Conservation (phyloP, 2,113 vertebrate genomes). For the Rana temporaria region DNA sequence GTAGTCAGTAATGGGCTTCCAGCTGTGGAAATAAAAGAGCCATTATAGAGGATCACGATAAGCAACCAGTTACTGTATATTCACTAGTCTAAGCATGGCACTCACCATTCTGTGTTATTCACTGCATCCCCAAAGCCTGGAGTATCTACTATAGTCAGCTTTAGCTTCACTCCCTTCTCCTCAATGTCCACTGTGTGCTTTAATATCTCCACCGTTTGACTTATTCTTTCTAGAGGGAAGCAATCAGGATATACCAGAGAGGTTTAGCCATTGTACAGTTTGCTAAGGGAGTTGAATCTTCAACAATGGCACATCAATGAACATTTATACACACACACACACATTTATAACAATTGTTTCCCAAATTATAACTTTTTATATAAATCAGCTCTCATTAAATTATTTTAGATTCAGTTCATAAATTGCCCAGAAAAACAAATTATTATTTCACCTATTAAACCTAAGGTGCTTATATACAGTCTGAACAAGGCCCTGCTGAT, state of each 20-base stretch:
- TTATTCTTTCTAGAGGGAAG: conserved; percentile 86
- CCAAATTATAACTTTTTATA: too few relatives aligned
- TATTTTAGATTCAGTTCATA: too few relatives aligned
- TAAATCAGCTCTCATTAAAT: too few relatives aligned
- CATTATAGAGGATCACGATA: too few relatives aligned
- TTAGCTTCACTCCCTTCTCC: conserved; percentile 97
- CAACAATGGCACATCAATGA: too few relatives aligned
- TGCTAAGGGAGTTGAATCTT: too few relatives aligned
- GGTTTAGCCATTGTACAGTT: background rate
- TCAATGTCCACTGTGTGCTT: conserved; percentile 98
- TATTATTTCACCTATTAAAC: too few relatives aligned
- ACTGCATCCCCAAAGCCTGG: conserved; percentile 97
- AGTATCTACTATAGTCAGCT: conserved; percentile 97
- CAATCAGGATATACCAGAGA: background rate
- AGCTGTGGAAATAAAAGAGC: conserved; percentile 70
- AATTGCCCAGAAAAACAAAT: too few relatives aligned
- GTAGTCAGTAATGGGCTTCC: conserved; percentile 97
- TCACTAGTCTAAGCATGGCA: background rate
- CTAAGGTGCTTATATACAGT: too few relatives aligned
- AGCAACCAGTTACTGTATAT: background rate
- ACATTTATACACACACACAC: too few relatives aligned
- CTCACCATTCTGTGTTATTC: conserved; percentile 96
- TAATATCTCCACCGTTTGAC: conserved; percentile 95
- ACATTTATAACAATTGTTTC: too few relatives aligned
- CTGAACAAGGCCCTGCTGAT: too few relatives aligned